These are phyloP conservation scores for Anorthoa munda DNA, from an alignment of 2,888 invertebrate species.

Conservation along the genomic window DNA sequence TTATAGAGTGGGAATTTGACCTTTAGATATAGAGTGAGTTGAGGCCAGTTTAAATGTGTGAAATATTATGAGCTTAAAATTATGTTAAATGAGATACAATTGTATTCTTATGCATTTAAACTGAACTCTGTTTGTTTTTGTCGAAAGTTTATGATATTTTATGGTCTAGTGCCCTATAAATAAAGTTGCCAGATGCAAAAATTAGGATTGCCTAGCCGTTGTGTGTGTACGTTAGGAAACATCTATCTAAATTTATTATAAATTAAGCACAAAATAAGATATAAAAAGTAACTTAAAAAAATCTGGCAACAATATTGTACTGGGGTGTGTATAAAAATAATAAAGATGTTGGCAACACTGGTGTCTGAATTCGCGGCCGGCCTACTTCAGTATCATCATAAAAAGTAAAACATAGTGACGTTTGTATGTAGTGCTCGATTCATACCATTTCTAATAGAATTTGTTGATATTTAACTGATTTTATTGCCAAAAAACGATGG, in stretches of 20 bases:
- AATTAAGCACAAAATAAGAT: constrained; percentile 28
- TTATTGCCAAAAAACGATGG: background rate
- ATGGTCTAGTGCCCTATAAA: constrained; percentile 3
- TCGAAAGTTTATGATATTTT: constrained; percentile 15
- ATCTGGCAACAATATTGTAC: constrained; percentile 23
- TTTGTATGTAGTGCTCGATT: constrained; percentile 49
- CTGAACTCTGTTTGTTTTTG: constrained; percentile 20
- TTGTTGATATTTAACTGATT: constrained; percentile 39
- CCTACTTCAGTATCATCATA: constrained; percentile 44
- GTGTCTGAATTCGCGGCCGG: constrained; percentile 60
- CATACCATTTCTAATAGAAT: constrained; percentile 44
- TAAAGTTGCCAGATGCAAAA: constrained; percentile 32
- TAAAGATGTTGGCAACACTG: constrained; percentile 21
- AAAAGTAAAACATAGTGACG: constrained; percentile 48
- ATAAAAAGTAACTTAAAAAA: background rate
- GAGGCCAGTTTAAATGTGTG: constrained; percentile 36
- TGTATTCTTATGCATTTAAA: constrained; percentile 18
- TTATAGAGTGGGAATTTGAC: constrained; percentile 12
- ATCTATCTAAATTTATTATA: background rate
- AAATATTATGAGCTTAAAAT: constrained; percentile 19
- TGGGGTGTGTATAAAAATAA: constrained; percentile 8
- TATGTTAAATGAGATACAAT: constrained; percentile 6
- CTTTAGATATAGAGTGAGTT: constrained; percentile 9
- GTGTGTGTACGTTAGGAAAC: constrained; percentile 4
- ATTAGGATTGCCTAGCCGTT: background rate